These are phyloP conservation scores for Malurus melanocephalus DNA, from an alignment of 2,113 vertebrate genomes.

Conservation along the genomic window DNA sequence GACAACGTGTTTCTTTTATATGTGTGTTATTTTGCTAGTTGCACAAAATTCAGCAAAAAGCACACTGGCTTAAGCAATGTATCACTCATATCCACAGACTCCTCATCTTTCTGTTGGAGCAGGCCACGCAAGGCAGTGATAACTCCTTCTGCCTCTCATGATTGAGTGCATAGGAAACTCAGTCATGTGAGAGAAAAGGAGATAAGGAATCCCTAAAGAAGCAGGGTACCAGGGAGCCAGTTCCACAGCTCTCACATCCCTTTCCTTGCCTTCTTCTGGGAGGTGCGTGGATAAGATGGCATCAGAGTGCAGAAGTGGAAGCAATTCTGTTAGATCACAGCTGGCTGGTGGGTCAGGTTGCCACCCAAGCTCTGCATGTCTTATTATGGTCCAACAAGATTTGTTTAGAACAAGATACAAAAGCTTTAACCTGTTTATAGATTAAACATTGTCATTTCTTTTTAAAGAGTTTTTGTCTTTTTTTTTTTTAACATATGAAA, in stretches of 20 bases:
- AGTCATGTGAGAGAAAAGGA: accelerated
- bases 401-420: neutral
- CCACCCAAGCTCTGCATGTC: neutral
- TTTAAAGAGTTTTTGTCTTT: neutral
- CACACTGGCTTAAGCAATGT: neutral
- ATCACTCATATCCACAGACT: neutral
- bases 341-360: neutral
- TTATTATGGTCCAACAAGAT: neutral
- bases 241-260: neutral
- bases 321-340: neutral
- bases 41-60: neutral
- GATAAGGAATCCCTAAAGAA: neutral
- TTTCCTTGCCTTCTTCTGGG: neutral
- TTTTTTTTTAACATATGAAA: neutral
- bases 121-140: neutral
- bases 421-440: neutral
- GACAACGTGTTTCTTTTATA: neutral
- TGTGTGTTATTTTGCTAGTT: neutral
- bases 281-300: neutral
- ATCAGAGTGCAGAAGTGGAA: neutral
- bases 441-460: neutral
- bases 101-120: neutral
- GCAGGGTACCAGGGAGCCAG: neutral
- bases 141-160: neutral
- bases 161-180: neutral